A percentile compares a stretch with the other conserved stretches of the same genome.
These are phyloP conservation scores for Bucorvus abyssinicus DNA, from an alignment of 2,797 vertebrate species.

Conservation along the genomic window DNA sequence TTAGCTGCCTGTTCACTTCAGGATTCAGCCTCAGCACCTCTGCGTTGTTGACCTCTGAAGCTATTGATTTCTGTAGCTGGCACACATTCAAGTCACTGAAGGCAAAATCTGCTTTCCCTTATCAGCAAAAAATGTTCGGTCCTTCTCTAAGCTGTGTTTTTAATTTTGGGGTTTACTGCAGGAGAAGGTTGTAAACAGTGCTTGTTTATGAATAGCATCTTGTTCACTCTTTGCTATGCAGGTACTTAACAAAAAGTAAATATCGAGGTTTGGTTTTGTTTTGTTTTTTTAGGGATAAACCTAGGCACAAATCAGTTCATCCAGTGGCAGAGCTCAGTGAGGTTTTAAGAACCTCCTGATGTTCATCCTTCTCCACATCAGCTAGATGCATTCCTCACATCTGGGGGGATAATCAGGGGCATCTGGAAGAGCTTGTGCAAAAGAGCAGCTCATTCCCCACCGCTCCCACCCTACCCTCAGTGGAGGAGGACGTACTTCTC, in stretches of 20 bases:
- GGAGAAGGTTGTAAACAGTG: not conserved
- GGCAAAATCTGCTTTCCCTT: not conserved
- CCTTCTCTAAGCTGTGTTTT: not conserved
- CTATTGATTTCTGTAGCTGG: slow-evolving; percentile 47
- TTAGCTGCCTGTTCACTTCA: slow-evolving; percentile 23
- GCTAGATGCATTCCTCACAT: not conserved
- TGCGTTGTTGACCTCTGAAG: slow-evolving; percentile 34
- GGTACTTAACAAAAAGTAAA: not conserved
- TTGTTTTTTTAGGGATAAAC: not conserved
- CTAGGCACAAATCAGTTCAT: not conserved
- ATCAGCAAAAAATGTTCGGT: not conserved
- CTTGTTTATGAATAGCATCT: not conserved
- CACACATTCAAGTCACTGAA: not conserved
- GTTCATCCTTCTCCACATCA: not conserved
- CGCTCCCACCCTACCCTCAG: not conserved
- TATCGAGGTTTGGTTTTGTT: not conserved
- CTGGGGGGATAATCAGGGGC: not conserved
- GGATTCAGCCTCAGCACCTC: not conserved
- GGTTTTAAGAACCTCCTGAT: not conserved
- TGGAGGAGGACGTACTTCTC: not conserved
- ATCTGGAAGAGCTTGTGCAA: not conserved
- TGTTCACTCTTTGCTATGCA: not conserved
- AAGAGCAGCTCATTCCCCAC: not conserved
- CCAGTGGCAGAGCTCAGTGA: not conserved
- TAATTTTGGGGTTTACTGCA: not conserved